Evolutionary conservation across 2,113 vertebrate genomes (phyloP), one percentile per base, ranked within the genome.

Genomic region (Illadopsis cleaveri): DNA sequence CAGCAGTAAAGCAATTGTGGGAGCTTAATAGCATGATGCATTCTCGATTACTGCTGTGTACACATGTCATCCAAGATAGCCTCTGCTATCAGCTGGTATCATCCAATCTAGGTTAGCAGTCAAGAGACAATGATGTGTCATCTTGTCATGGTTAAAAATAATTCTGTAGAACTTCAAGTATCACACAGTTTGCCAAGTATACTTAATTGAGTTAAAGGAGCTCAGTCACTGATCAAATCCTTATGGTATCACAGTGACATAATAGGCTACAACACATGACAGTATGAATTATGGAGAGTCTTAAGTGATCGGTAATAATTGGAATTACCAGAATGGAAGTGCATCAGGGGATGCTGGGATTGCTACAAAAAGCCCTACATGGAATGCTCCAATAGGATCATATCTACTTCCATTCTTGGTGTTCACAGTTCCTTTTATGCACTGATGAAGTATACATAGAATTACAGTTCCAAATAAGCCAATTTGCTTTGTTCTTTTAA

Each of bases 61-160:
- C 72, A 82, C 57, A 6, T 68, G 94, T 94, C 94, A 94, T 78
- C 89, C 19, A 20, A 58, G 96, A 87, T 24, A 85, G 85, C 24
- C 87, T 95, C 72, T 1, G 2, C 87, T 95, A 72, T 95, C 94
- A 97, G 78, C 86, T 20, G 20, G 33, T 92, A 84, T 96, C 94
- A 95, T 91, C 82, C 90, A 61, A 65, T 86, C 72, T 94, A 96
- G 84, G 82, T 93, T 94, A 97, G 70, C 89, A 94, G 89, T 90
- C 95, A 92, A 82, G 82, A 24, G 54, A 95, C 94, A 92, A 80
- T 85, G 91, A 96, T 91, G 75, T 92, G 80, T 96, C 92, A 93
- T 96, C 90, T 94, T 97, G 65, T 72, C 86, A 84, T 57, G 31
- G 73, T 80, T 96, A 81, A 97, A 96, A 97, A 97, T 83, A 96